phyloP scores from a whole-genome alignment of 2,888 invertebrate species.

The Erebia aethiops region DNA sequence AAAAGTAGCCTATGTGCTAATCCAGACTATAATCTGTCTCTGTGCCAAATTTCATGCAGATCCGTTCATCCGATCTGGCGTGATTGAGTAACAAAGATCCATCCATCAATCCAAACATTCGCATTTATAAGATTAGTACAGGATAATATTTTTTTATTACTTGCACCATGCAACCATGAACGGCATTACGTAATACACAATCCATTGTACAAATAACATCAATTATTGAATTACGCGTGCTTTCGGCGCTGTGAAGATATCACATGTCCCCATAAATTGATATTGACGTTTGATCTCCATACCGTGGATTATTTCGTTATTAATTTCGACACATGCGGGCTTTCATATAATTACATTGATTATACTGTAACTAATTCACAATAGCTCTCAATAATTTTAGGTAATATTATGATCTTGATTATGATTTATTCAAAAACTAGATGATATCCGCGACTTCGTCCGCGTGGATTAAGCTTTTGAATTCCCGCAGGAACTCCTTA shows the following conservation, averaged over 20 bases:
- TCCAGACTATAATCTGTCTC: too few relatives aligned
- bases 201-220: slow-evolving; percentile 52
- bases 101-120: too few relatives aligned
- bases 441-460: too few relatives aligned
- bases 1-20: too few relatives aligned
- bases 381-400: slow-evolving; percentile 10
- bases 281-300: slow-evolving; percentile 66
- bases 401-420: too few relatives aligned
- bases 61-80: too few relatives aligned
- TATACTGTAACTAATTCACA: slow-evolving; percentile 17
- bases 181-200: slow-evolving; percentile 40
- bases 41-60: too few relatives aligned
- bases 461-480: too few relatives aligned
- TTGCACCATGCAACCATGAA: slow-evolving; percentile 8
- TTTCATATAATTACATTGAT: slow-evolving; percentile 35
- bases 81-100: too few relatives aligned
- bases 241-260: slow-evolving; percentile 53
- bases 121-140: too few relatives aligned
- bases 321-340: slow-evolving; percentile 40
- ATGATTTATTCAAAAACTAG: too few relatives aligned
- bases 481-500: too few relatives aligned
- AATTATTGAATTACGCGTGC: slow-evolving; percentile 58
- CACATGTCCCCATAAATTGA: slow-evolving; percentile 55
- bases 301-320: slow-evolving; percentile 42
- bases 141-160: not conserved